phyloP scores from a whole-genome alignment of 2,888 invertebrate genomes.

The Empis livida region DNA sequence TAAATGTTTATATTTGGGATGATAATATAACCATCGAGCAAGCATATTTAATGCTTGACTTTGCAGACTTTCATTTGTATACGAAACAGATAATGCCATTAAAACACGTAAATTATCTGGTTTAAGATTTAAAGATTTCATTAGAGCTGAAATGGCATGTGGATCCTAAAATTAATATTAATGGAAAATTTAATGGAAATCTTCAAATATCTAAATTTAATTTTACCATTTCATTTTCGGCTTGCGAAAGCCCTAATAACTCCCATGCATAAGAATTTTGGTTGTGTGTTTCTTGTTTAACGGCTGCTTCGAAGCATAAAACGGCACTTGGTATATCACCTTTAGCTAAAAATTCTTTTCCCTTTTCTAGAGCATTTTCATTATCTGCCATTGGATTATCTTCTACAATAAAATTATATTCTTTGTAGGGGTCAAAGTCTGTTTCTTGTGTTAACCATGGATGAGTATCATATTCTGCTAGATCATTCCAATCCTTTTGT shows the following conservation, averaged over 20 bases:
- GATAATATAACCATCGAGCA: slow-evolving; percentile 61
- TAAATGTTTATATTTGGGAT: slow-evolving; percentile 70
- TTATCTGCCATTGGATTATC: slow-evolving; percentile 75
- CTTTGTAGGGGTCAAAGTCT: slow-evolving; percentile 49
- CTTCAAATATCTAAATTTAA: background rate
- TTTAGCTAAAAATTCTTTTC: slow-evolving; percentile 63
- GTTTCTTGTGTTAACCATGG: slow-evolving; percentile 61
- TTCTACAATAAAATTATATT: slow-evolving; percentile 37
- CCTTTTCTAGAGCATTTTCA: slow-evolving; percentile 70
- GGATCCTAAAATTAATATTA: slow-evolving; percentile 48
- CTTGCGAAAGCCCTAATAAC: slow-evolving; percentile 79
- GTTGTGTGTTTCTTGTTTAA: slow-evolving; percentile 62
- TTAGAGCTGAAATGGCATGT: slow-evolving; percentile 81
- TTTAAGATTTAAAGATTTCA: slow-evolving; percentile 66
- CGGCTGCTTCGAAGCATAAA: slow-evolving; percentile 91
- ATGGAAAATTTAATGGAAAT: background rate
- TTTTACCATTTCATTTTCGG: slow-evolving; percentile 79
- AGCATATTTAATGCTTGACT: slow-evolving; percentile 77
- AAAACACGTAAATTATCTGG: slow-evolving; percentile 70
- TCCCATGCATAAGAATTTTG: slow-evolving; percentile 60
- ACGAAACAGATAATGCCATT: slow-evolving; percentile 84
- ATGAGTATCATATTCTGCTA: slow-evolving; percentile 44
- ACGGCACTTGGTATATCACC: slow-evolving; percentile 95
- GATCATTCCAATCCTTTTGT: slow-evolving; percentile 66
- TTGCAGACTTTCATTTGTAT: slow-evolving; percentile 91